Evolutionary conservation across 2,888 invertebrate genomes (phyloP).

Genomic region (Schizaphis graminum): DNA sequence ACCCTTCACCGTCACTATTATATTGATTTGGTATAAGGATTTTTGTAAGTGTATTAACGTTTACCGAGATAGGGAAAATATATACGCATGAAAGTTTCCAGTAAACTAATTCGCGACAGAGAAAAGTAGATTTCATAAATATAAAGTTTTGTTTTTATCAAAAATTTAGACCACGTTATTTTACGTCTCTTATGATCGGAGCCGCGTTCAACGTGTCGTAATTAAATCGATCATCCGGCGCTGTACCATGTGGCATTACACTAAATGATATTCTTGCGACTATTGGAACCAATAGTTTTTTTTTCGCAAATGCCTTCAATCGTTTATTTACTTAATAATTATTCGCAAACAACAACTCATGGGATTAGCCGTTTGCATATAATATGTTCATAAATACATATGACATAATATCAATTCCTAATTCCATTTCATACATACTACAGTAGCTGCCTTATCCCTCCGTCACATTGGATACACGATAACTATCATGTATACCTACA

Average conservation of each 20-base stretch:
- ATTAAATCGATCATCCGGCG: constrained; percentile 21
- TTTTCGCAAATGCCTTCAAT: not conserved
- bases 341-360: not conserved
- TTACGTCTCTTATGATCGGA: not conserved
- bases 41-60: constrained; percentile 54
- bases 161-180: constrained; percentile 31
- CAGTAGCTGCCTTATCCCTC: not conserved
- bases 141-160: constrained; percentile 39
- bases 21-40: constrained; percentile 39
- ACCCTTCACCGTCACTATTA: not conserved
- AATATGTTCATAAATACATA: not conserved
- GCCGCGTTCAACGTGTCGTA: not conserved
- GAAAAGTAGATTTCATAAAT: constrained; percentile 42
- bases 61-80: not conserved
- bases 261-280: not conserved
- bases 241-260: not conserved
- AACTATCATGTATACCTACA: not conserved
- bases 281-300: not conserved
- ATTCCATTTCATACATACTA: not conserved
- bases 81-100: constrained; percentile 13
- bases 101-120: constrained; percentile 16
- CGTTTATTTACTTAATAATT: not conserved
- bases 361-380: not conserved
- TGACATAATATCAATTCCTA: not conserved
- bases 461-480: not conserved